phyloP scores from a whole-genome alignment of 2,113 vertebrate genomes.

The Bos indicus region DNA sequence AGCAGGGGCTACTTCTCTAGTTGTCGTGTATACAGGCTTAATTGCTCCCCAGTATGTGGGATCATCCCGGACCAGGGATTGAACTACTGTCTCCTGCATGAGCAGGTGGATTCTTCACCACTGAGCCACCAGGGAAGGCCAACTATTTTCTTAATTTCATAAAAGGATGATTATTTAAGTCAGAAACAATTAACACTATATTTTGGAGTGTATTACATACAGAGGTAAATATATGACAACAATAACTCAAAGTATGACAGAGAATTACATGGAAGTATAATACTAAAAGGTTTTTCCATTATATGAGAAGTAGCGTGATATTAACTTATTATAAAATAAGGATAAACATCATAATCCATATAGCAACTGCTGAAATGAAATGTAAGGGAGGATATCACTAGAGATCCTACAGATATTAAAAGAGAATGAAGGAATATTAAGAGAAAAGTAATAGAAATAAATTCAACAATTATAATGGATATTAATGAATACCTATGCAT shows the following conservation, averaged over 20 bases:
- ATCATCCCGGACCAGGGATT: background rate
- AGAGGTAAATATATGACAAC: background rate
- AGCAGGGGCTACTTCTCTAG: background rate
- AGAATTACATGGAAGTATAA: background rate
- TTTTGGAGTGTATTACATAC: background rate
- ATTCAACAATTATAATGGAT: background rate
- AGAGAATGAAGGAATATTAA: background rate
- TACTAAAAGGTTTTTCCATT: background rate
- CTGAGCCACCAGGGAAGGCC: background rate
- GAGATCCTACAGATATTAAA: background rate
- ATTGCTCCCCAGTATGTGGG: background rate
- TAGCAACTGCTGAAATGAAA: background rate
- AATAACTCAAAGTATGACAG: background rate
- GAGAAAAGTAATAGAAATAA: conserved; percentile 4
- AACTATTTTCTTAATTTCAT: background rate
- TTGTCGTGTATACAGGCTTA: background rate
- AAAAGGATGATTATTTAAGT: background rate
- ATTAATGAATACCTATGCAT: background rate
- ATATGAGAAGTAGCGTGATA: background rate
- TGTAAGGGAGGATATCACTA: background rate
- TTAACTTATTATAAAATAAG: conserved; percentile 17
- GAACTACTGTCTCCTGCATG: background rate
- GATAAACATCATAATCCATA: background rate
- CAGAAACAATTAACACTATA: background rate
- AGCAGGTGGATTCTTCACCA: background rate